A percentile compares a stretch with the other conserved stretches of the same genome.
Evolutionary conservation across 23 tunicate species (phyloP).

Genomic region (Corella eumyota): DNA sequence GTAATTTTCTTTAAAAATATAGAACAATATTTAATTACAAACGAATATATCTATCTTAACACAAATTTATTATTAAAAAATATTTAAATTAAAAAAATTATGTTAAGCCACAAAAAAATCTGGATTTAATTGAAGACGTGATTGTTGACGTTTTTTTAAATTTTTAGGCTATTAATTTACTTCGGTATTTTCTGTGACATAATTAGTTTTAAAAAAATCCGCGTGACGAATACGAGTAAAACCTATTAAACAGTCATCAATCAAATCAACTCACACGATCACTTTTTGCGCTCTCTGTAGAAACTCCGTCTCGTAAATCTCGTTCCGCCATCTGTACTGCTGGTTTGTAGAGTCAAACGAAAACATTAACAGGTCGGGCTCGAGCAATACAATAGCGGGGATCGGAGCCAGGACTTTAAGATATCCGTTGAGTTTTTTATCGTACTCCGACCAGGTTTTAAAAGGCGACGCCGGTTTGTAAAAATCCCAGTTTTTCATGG

Average conservation of each 20-base stretch:
- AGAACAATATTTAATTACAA: no score
- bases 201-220: no score
- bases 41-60: no score
- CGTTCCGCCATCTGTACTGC: constrained; percentile 65
- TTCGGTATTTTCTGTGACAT: no score
- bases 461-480: constrained; percentile 57
- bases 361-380: constrained; percentile 70
- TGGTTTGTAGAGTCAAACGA: constrained; percentile 40
- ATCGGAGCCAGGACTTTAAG: constrained; percentile 25
- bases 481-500: constrained; percentile 34
- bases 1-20: constrained; percentile 22
- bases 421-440: constrained; percentile 27
- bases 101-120: no score
- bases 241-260: no score
- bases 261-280: constrained; percentile 53
- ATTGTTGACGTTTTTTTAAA: no score
- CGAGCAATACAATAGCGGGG: constrained; percentile 73
- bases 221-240: no score
- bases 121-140: no score
- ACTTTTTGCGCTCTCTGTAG: constrained; percentile 46
- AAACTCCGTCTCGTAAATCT: constrained; percentile 64
- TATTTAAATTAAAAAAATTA: no score
- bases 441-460: constrained; percentile 61
- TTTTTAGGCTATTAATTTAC: no score
- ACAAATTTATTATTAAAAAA: no score